Conservation (phyloP, 2,113 vertebrate species). For the Halcyon malimbica region DNA sequence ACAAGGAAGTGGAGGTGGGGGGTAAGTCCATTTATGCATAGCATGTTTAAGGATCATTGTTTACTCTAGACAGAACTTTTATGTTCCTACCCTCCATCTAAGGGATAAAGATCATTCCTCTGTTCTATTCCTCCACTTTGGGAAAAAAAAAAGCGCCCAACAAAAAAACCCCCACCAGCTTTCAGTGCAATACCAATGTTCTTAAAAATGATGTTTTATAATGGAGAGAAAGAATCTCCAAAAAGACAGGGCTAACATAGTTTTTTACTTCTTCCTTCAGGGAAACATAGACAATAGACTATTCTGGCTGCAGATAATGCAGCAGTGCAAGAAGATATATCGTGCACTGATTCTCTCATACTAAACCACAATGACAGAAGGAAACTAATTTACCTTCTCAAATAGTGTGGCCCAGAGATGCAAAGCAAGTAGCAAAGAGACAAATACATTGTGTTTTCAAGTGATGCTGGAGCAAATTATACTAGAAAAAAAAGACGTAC, state of each 20-base stretch:
- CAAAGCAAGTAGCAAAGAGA: background rate
- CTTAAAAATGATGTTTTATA: background rate
- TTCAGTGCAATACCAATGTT: background rate
- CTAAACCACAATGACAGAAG: background rate
- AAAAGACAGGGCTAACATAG: background rate
- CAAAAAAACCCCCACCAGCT: background rate
- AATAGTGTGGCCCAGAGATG: background rate
- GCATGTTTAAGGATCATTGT: background rate
- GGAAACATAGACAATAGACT: background rate
- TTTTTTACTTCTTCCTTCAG: background rate
- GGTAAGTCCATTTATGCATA: background rate
- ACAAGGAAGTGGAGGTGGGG: background rate
- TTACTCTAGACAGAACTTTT: background rate
- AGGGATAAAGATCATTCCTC: background rate
- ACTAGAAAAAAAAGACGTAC: background rate
- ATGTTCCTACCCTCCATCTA: background rate
- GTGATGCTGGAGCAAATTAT: background rate
- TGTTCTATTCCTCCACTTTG: background rate
- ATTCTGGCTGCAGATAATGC: background rate
- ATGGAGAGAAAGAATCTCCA: background rate
- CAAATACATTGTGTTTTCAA: background rate
- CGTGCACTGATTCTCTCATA: background rate
- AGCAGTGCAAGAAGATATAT: background rate
- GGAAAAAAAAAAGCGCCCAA: background rate
- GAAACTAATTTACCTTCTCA: background rate